Evolutionary conservation across 53 echinoderm and acorn worm genomes (phyloP).

Genomic region (Glandiceps talaboti): DNA sequence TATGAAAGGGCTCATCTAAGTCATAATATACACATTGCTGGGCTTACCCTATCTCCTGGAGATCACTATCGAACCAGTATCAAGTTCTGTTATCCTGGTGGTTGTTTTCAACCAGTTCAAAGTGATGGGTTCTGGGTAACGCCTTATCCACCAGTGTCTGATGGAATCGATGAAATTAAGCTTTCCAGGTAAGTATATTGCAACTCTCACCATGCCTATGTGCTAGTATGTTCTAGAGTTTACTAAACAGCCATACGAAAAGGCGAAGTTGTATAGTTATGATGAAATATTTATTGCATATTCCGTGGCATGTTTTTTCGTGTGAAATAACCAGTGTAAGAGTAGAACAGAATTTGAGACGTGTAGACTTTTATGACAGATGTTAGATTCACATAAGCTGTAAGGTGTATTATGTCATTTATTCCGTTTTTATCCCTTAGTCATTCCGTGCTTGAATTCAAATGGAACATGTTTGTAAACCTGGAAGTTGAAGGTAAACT

Average conservation of each 20-base stretch:
- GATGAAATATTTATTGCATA: no score
- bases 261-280: no score
- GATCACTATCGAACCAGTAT: not conserved
- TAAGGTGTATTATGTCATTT: no score
- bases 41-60: not conserved
- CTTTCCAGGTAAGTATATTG: no score
- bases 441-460: not conserved
- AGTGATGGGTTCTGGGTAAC: not conserved
- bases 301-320: no score
- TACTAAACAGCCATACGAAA: no score
- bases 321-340: no score
- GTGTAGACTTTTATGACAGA: no score
- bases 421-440: not conserved
- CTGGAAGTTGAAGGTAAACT: not conserved
- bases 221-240: no score
- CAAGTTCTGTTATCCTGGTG: not conserved
- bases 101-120: not conserved
- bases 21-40: not conserved
- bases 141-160: not conserved
- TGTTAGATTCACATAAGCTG: no score
- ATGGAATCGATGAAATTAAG: not conserved
- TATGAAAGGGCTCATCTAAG: not conserved
- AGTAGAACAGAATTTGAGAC: no score
- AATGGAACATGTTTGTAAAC: not conserved
- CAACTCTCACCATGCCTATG: no score